These are phyloP conservation scores for Caretta caretta DNA, from an alignment of 2,113 vertebrate species.

Conservation along the genomic window DNA sequence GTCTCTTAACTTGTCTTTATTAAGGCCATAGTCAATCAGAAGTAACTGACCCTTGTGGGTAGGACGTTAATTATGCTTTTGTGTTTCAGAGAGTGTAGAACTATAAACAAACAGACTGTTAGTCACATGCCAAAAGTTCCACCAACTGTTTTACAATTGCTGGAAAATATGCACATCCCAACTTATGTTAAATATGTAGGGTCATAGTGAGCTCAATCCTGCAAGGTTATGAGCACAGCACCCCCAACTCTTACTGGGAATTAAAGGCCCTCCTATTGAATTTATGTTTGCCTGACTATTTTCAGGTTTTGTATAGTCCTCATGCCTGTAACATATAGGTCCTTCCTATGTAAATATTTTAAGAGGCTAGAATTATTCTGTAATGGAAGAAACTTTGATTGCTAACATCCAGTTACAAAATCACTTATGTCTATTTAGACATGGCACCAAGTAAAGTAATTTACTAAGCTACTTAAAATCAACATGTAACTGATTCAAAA, in stretches of 20 bases:
- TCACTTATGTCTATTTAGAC: neutral
- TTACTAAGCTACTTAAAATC: neutral
- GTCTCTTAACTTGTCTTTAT: conserved; percentile 11
- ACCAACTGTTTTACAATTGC: conserved; percentile 58
- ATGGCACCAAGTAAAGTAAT: neutral
- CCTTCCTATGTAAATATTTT: neutral
- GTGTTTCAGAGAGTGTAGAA: conserved; percentile 61
- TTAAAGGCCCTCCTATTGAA: neutral
- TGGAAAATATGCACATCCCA: conserved; percentile 64
- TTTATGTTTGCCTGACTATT: neutral
- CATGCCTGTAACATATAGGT: neutral
- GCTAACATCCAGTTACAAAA: neutral
- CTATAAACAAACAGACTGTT: conserved; percentile 68
- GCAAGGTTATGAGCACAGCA: conserved; percentile 13
- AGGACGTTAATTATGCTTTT: conserved; percentile 24
- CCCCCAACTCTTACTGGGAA: neutral
- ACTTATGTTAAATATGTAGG: conserved; percentile 27
- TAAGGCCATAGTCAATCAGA: conserved; percentile 50
- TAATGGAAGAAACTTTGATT: too few relatives aligned
- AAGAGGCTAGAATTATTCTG: neutral
- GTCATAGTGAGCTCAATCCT: conserved; percentile 29
- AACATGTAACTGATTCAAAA: neutral
- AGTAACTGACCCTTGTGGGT: conserved; percentile 53
- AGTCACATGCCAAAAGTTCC: conserved; percentile 67
- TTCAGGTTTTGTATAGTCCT: neutral